Conservation (phyloP, 2,113 vertebrate species). For the Hymenochirus boettgeri region DNA sequence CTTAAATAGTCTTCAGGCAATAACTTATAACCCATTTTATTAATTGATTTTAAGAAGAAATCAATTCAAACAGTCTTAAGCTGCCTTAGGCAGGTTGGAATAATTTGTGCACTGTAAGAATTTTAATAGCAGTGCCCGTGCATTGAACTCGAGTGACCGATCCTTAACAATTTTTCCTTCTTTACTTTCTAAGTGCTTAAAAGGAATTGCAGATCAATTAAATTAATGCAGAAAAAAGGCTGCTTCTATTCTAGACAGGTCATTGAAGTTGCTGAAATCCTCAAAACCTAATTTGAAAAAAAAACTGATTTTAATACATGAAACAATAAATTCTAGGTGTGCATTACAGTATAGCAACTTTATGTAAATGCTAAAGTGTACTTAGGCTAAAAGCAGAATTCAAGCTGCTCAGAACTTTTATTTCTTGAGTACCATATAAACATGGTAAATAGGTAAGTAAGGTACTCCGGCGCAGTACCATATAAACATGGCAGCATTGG, state of each 20-base stretch:
- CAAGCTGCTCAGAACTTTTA: no score
- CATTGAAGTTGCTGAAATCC: neutral
- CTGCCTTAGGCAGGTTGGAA: constrained; percentile 27
- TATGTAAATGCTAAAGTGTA: no score
- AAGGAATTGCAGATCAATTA: constrained; percentile 35
- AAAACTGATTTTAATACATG: neutral
- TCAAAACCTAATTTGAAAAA: neutral
- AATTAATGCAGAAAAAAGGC: constrained; percentile 28
- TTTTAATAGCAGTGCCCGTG: constrained; percentile 37
- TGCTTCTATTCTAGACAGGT: neutral
- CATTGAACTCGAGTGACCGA: constrained; percentile 39
- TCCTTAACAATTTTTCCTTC: constrained; percentile 29
- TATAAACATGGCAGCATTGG: no score
- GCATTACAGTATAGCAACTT: no score
- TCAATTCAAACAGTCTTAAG: constrained; percentile 35
- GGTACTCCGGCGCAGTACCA: no score
- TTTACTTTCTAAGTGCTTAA: constrained; percentile 20
- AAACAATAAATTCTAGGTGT: no score
- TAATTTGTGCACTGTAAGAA: constrained; percentile 37
- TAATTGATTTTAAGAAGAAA: constrained; percentile 44
- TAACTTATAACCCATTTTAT: constrained; percentile 38
- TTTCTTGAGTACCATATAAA: no score
- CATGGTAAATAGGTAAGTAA: no score
- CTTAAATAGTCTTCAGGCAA: constrained; percentile 32
- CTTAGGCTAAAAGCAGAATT: no score